Conservation (phyloP, 1,140 invertebrate genomes). For the Anastatus disparis region DNA sequence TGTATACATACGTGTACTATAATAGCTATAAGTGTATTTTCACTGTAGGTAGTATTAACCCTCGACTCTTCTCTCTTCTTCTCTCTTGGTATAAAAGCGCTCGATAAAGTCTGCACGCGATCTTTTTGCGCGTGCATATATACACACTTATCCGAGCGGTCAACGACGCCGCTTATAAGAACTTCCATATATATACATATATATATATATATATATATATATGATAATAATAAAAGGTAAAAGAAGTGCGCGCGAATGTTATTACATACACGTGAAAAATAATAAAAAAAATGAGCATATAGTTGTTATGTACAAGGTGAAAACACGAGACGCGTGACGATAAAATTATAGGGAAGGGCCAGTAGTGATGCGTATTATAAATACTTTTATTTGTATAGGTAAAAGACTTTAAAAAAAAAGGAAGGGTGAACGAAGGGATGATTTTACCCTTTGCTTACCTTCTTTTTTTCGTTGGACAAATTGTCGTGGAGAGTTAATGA, state of each 20-base stretch:
- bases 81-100: not conserved
- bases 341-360: conserved; percentile 14
- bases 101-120: conserved; percentile 44
- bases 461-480: not conserved
- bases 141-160: conserved; percentile 19
- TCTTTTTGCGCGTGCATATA: conserved; percentile 1
- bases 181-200: too few species aligned
- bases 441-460: too few species aligned
- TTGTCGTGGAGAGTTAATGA: not conserved
- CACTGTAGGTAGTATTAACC: too few species aligned
- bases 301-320: not conserved
- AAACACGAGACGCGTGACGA: not conserved
- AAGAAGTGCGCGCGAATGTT: not conserved
- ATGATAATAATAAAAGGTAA: not conserved
- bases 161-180: too few species aligned
- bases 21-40: too few species aligned
- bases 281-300: not conserved
- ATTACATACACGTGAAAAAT: not conserved
- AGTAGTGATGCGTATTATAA: too few species aligned
- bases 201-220: not conserved
- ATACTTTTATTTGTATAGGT: too few species aligned
- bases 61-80: not conserved
- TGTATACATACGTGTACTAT: too few species aligned
- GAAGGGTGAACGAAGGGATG: too few species aligned
- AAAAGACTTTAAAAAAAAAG: too few species aligned